Conservation (phyloP, 2,797 vertebrate species). For the Neosalanx taihuensis region DNA sequence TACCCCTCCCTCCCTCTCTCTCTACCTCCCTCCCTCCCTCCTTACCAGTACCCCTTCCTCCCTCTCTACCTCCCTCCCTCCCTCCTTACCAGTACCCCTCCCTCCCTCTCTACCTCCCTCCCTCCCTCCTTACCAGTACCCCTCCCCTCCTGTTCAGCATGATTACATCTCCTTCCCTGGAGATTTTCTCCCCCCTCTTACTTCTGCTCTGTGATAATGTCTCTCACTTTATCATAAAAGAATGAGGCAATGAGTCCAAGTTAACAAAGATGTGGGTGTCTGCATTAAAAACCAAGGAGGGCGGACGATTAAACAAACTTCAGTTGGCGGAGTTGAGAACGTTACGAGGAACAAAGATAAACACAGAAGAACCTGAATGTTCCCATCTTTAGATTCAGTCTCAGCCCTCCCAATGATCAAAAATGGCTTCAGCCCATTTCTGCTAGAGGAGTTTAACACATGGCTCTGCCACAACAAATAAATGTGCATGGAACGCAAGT, state of each 20-base stretch:
- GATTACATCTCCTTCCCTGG: constrained; percentile 26
- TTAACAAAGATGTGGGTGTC: constrained; percentile 30
- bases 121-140: not conserved
- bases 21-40: not conserved
- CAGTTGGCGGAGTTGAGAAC: constrained; percentile 11
- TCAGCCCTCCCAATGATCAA: not conserved
- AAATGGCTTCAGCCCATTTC: no score
- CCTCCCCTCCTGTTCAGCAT: constrained; percentile 19
- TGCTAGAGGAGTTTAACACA: no score
- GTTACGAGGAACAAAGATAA: not conserved
- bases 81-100: not conserved
- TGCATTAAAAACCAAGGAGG: not conserved
- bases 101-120: constrained; percentile 12
- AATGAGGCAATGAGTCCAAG: constrained; percentile 10
- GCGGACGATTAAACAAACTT: not conserved
- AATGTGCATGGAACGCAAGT: no score
- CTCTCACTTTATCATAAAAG: constrained; percentile 14
- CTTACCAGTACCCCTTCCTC: not conserved
- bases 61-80: constrained; percentile 6
- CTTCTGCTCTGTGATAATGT: constrained; percentile 26
- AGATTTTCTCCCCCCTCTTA: constrained; percentile 34
- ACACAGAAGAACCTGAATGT: not conserved
- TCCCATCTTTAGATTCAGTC: not conserved
- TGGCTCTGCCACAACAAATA: no score
- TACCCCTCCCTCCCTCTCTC: not conserved